Evolutionary conservation across 2,113 vertebrate species (phyloP).

Genomic region (Dolichallabes microphthalmus): DNA sequence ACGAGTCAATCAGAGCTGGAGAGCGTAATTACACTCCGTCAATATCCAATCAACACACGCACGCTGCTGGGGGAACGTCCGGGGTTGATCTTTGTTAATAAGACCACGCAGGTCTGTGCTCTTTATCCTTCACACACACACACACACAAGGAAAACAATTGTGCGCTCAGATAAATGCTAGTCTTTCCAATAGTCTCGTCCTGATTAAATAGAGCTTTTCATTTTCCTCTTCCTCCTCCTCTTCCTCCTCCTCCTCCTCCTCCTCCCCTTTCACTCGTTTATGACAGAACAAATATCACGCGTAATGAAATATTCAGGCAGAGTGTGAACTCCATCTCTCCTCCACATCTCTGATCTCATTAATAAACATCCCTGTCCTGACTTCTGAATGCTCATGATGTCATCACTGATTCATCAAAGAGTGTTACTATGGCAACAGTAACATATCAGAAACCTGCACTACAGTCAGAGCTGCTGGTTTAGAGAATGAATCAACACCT

Average conservation of each 20-base stretch:
- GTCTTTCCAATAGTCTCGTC: neutral
- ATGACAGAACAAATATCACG: neutral
- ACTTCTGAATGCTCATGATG: neutral
- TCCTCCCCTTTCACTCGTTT: neutral
- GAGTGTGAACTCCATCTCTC: neutral
- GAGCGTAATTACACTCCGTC: conserved; percentile 59
- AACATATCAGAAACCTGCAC: neutral
- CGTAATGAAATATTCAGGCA: neutral
- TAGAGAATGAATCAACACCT: neutral
- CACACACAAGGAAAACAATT: neutral
- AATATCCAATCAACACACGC: conserved; percentile 60
- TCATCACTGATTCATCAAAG: neutral
- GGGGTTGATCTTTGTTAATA: conserved; percentile 56
- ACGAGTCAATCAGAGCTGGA: conserved; percentile 57
- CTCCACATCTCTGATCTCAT: neutral
- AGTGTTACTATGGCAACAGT: neutral
- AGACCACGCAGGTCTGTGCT: conserved; percentile 38
- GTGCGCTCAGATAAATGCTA: neutral
- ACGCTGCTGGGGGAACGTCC: conserved; percentile 56
- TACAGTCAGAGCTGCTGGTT: neutral
- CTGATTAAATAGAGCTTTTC: neutral
- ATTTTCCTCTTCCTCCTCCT: neutral
- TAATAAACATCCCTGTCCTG: neutral
- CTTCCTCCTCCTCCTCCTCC: neutral
- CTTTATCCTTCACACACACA: neutral